A percentile compares a stretch with the other conserved stretches of the same genome.
Conservation (phyloP, 2,797 vertebrate genomes). For the Gallinago nigripennis region DNA sequence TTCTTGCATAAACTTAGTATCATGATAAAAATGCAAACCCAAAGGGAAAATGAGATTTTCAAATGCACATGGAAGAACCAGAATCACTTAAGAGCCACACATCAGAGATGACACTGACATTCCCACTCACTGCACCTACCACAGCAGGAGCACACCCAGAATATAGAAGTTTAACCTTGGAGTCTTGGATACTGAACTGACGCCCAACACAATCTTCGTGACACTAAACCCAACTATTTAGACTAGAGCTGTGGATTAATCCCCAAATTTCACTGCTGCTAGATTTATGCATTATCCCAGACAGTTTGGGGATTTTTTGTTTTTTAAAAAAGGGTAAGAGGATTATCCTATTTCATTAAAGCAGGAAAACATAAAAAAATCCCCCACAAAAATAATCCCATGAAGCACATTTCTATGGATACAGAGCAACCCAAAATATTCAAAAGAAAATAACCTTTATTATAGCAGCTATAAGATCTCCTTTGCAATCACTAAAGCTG, state of each 20-base stretch:
- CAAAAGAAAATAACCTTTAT: not conserved
- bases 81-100: not conserved
- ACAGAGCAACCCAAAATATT: not conserved
- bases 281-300: not conserved
- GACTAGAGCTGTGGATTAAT: not conserved
- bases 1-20: not conserved
- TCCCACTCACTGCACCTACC: not conserved
- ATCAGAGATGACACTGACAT: not conserved
- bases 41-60: not conserved
- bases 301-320: not conserved
- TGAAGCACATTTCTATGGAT: not conserved
- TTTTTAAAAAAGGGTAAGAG: not conserved
- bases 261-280: not conserved
- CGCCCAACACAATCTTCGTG: not conserved
- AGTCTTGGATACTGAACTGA: not conserved
- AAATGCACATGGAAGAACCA: not conserved
- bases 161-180: not conserved
- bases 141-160: not conserved
- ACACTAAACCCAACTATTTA: not conserved
- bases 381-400: not conserved
- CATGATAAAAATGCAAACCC: not conserved
- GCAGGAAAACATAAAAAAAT: not conserved
- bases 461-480: not conserved
- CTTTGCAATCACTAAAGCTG: not conserved
- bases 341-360: slow-evolving; percentile 28